Conservation (phyloP, 2,113 vertebrate species). For the Gymnorhina tibicen region DNA sequence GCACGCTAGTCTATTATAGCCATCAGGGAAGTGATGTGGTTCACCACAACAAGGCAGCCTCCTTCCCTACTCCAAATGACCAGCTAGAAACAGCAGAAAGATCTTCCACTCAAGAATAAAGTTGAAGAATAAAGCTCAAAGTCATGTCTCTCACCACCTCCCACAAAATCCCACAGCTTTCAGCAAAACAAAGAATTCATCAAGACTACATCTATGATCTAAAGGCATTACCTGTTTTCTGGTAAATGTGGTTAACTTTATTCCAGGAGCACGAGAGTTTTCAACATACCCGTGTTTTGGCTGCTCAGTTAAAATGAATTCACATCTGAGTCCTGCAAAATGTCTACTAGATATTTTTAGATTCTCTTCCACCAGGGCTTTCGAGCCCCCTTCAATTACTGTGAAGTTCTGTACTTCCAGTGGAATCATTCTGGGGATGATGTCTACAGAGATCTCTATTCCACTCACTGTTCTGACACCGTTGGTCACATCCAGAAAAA, state of each 20-base stretch:
- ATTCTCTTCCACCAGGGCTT: conserved; percentile 75
- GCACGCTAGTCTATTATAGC: not conserved
- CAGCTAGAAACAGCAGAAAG: not conserved
- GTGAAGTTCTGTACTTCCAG: conserved; percentile 82
- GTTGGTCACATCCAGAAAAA: conserved; percentile 79
- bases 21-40: not conserved
- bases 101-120: not conserved
- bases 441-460: conserved; percentile 78
- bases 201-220: not conserved
- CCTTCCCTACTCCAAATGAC: not conserved
- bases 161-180: not conserved
- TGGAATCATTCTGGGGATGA: conserved; percentile 82
- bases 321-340: conserved; percentile 81
- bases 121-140: not conserved
- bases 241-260: conserved; percentile 78
- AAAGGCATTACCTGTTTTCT: conserved; percentile 81
- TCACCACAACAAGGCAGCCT: not conserved
- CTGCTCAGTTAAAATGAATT: conserved; percentile 78
- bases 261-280: conserved; percentile 76
- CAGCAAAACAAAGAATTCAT: not conserved
- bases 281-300: conserved; percentile 81
- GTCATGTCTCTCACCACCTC: not conserved
- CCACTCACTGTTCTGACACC: conserved; percentile 73
- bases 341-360: conserved; percentile 78
- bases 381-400: conserved; percentile 81